Evolutionary conservation across 2,888 invertebrate genomes (phyloP), one percentile per base, ranked within the genome.

Genomic region (Eupithecia subumbrata): DNA sequence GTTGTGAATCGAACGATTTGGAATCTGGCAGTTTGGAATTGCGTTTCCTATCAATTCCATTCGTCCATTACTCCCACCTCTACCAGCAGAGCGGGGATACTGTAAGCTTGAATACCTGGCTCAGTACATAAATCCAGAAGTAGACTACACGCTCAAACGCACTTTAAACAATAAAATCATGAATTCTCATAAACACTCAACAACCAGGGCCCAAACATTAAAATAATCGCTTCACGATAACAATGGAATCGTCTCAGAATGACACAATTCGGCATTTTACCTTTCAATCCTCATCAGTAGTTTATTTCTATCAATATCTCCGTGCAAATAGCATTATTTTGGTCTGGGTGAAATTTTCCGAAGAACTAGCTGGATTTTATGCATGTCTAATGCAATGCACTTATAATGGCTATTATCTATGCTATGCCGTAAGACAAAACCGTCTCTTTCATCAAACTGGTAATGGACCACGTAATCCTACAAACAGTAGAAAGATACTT

Each of bases 11-110:
- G 60, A 77, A 76, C 72, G 74, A 60, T 14, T 60, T 60, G 60
- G 71, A 69, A 73, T 72, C 76, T 78, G 82, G 81, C 83, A 86
- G 85, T 85, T 85, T 80, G 82, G 84, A 87, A 89, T 88, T 88
- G 83, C 85, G 82, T 89, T 90, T 89, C 87, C 85, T 37, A 79
- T 86, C 81, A 87, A 87, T 87, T 89, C 48, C 45, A 22, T 34
- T 63, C 69, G 69, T 63, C 16, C 34, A 70, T 64, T 70, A 45
- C 43, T 67, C 22, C 43, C 43, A 22, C 67, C 40, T 68, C n/a
- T 68, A 22, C 67, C 11, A 11, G 68, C 5, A 34, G 64, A 25
- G 11, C n/a, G 7, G 43, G 67, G 16, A 45, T 43, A n/a, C 68
- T 68, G 68, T 25, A 22, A 12, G 68, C 22, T 22, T 22, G 14